A percentile compares a stretch with the other conserved stretches of the same genome.
Evolutionary conservation across 2,888 invertebrate genomes (phyloP).

Genomic region (Hypomecis atomaria): DNA sequence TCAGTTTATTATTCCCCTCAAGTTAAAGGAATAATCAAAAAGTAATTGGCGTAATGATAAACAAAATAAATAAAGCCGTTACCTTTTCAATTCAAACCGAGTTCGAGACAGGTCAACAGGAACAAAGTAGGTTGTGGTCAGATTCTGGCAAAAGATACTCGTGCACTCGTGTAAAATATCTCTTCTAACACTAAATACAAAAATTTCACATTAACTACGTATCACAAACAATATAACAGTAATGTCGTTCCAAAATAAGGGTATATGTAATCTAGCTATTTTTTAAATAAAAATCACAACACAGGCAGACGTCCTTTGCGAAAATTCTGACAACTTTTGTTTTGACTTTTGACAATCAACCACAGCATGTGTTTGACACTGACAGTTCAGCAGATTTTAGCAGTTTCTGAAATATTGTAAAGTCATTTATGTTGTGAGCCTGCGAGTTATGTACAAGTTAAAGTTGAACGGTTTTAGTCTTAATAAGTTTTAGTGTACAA

Average conservation of each 20-base stretch:
- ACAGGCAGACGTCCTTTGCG: conserved; percentile 57
- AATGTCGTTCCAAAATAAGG: conserved; percentile 58
- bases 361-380: background rate
- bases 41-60: background rate
- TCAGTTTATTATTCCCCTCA: background rate
- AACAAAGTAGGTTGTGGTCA: conserved; percentile 71
- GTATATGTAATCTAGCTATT: conserved; percentile 56
- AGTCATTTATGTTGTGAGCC: too few relatives aligned
- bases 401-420: background rate
- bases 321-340: conserved; percentile 46
- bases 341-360: background rate
- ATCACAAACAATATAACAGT: conserved; percentile 50
- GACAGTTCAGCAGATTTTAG: background rate
- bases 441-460: too few relatives aligned
- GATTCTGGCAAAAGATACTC: conserved; percentile 58
- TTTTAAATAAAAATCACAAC: conserved; percentile 74
- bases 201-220: conserved; percentile 56
- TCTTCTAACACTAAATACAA: conserved; percentile 66
- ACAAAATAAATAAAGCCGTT: conserved; percentile 62
- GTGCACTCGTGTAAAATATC: conserved; percentile 59
- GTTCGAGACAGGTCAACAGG: conserved; percentile 72
- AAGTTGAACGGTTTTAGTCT: too few relatives aligned
- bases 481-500: too few relatives aligned
- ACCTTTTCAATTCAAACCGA: conserved; percentile 77
- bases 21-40: background rate